Percentiles rank a stretch among this genome's conserved stretches.
These are phyloP conservation scores for Zaprionus vittiger DNA, from an alignment of 1,140 invertebrate species.

Conservation along the genomic window DNA sequence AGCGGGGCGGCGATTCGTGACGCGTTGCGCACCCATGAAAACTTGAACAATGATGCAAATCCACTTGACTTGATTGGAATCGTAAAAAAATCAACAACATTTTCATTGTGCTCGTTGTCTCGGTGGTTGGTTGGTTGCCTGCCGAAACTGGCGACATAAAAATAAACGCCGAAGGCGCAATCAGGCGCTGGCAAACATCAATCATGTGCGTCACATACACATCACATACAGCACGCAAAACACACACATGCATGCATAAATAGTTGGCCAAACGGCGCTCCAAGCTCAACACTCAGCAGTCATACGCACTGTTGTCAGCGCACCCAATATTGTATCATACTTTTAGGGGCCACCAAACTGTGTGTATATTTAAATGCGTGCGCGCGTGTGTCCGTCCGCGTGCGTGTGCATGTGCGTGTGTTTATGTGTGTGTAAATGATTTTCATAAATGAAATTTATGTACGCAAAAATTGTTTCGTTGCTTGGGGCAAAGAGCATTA, in stretches of 20 bases:
- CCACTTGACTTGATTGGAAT: constrained; percentile 82
- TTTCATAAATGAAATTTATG: constrained; percentile 80
- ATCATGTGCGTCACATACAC: constrained; percentile 47
- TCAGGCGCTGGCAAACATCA: constrained; percentile 60
- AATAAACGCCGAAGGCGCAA: constrained; percentile 47
- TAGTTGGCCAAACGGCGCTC: constrained; percentile 40
- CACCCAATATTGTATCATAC: constrained; percentile 47
- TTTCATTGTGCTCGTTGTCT: constrained; percentile 41
- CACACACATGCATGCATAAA: constrained; percentile 32
- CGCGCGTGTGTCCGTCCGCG: constrained; percentile 8
- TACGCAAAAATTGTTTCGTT: constrained; percentile 69
- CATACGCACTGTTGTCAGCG: constrained; percentile 66
- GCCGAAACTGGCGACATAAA: constrained; percentile 62
- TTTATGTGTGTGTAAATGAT: constrained; percentile 62
- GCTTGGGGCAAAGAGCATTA: constrained; percentile 60
- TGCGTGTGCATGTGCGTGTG: constrained; percentile 5
- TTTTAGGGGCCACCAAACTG: constrained; percentile 35
- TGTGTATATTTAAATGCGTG: constrained; percentile 6
- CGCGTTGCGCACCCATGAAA: constrained; percentile 53
- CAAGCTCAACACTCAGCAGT: constrained; percentile 17
- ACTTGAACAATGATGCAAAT: constrained; percentile 68
- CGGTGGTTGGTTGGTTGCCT: constrained; percentile 13
- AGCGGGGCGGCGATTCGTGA: constrained; percentile 39
- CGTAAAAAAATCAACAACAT: constrained; percentile 64
- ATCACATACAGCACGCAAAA: not conserved